Conservation (phyloP, 2,797 vertebrate species). For the Sciurus vulgaris region DNA sequence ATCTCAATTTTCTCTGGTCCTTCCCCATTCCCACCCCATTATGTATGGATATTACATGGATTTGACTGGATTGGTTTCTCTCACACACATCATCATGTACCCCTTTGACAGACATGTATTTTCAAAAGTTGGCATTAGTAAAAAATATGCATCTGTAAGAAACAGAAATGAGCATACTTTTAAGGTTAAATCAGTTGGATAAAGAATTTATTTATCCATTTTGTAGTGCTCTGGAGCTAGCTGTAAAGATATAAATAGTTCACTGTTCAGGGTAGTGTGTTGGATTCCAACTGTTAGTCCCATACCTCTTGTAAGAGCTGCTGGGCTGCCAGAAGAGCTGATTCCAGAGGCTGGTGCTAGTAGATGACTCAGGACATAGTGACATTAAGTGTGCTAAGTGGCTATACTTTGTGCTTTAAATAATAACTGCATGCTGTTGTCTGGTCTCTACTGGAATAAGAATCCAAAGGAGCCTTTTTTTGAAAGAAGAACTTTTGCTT, state of each 20-base stretch:
- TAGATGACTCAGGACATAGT: background rate
- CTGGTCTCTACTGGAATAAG: background rate
- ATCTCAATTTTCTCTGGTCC: too few relatives aligned
- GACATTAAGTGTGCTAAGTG: background rate
- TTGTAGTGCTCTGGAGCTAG: background rate
- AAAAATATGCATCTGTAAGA: background rate
- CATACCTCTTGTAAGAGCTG: background rate
- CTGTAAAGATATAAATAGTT: background rate
- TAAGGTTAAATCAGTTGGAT: background rate
- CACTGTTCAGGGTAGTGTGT: too few relatives aligned
- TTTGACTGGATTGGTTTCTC: background rate
- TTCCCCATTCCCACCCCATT: too few relatives aligned
- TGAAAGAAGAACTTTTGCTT: background rate
- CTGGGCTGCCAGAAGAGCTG: background rate
- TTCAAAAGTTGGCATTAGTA: background rate
- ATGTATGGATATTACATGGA: background rate
- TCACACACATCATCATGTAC: background rate
- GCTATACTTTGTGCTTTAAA: background rate
- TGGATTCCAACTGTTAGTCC: background rate
- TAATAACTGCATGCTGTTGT: background rate
- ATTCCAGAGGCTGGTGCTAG: background rate
- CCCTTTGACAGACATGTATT: background rate
- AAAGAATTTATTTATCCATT: background rate
- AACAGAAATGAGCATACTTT: background rate
- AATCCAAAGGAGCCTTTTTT: background rate